Conservation (phyloP, 2,797 vertebrate genomes). For the Malacoctenus gilli region DNA sequence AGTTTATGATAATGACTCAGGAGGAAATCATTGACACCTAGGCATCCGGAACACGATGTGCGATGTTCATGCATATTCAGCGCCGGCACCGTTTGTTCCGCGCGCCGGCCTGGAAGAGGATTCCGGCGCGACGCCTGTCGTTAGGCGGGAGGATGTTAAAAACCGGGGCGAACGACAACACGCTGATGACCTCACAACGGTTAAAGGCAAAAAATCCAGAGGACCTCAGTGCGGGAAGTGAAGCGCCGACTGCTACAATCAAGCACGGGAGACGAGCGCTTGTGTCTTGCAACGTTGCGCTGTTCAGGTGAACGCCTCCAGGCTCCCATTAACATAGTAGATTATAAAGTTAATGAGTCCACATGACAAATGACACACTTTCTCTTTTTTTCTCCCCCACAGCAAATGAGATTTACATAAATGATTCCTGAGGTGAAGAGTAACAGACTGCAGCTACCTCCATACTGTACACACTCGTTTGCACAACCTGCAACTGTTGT, state of each 20-base stretch:
- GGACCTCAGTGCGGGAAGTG: conserved; percentile 45
- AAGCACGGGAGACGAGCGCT: conserved; percentile 26
- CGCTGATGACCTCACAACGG: conserved; percentile 51
- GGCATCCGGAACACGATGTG: conserved; percentile 50
- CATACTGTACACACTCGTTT: too few species aligned
- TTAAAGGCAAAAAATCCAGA: conserved; percentile 30
- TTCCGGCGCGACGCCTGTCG: conserved; percentile 28
- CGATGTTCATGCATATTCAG: conserved; percentile 62
- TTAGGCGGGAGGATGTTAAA: conserved; percentile 42
- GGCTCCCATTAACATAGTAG: background rate
- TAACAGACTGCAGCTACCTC: background rate
- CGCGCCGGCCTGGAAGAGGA: conserved; percentile 18
- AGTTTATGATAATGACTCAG: conserved; percentile 70
- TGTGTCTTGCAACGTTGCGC: background rate
- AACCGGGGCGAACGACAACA: conserved; percentile 43
- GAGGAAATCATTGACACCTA: conserved; percentile 61
- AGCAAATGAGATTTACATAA: background rate
- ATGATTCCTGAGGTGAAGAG: background rate
- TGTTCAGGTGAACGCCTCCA: conserved; percentile 10
- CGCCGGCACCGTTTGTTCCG: background rate
- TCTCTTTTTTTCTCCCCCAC: background rate
- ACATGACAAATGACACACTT: background rate
- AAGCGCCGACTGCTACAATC: conserved; percentile 44
- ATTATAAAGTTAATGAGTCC: background rate
- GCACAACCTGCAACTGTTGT: too few species aligned